A percentile compares a stretch with the other conserved stretches of the same genome.
These are phyloP conservation scores for Pachyramphus minor DNA, from an alignment of 2,113 vertebrate genomes.

Conservation along the genomic window DNA sequence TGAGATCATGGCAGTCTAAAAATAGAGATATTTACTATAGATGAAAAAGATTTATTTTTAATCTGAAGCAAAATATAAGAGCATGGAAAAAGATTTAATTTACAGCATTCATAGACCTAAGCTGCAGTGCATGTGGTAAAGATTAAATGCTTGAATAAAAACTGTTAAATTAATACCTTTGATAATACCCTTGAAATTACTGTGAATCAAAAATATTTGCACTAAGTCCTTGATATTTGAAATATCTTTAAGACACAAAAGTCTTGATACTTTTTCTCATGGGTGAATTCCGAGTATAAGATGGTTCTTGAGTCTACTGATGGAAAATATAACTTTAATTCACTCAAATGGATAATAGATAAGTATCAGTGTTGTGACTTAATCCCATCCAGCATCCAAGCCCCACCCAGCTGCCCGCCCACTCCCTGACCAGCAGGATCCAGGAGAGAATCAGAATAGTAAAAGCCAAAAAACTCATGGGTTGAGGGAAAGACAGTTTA, in stretches of 20 bases:
- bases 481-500: neutral
- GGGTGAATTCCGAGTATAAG: neutral
- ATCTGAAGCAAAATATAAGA: neutral
- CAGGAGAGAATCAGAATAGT: neutral
- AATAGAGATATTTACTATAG: neutral
- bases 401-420: neutral
- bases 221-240: neutral
- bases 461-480: neutral
- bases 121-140: neutral
- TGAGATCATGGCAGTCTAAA: neutral
- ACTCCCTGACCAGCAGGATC: neutral
- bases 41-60: neutral
- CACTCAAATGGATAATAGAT: neutral
- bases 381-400: neutral
- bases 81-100: neutral
- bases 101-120: neutral
- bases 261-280: neutral
- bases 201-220: neutral
- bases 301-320: neutral
- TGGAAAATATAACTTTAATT: neutral
- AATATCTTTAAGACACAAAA: neutral
- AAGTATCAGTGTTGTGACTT: neutral
- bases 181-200: neutral
- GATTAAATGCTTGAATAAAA: neutral
- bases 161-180: neutral